These are phyloP conservation scores for Theodoxus fluviatilis DNA, from an alignment of 2,888 invertebrate species.

Conservation along the genomic window DNA sequence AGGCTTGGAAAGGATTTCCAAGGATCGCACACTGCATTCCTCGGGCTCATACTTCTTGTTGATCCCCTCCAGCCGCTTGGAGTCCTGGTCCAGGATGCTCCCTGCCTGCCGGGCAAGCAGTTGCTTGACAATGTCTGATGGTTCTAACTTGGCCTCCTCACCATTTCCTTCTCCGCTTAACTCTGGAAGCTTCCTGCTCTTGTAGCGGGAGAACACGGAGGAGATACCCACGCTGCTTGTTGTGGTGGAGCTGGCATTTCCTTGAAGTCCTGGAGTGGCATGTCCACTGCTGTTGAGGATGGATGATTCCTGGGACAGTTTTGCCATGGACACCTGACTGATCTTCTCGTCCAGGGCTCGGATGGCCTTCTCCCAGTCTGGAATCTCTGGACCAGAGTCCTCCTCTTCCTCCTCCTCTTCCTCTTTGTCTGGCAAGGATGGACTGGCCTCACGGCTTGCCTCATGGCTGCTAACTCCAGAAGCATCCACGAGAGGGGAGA, in stretches of 20 bases:
- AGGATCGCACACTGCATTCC: slow-evolving; percentile 37
- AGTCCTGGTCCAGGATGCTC: slow-evolving; percentile 93
- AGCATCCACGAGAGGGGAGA: no score
- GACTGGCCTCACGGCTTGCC: no score
- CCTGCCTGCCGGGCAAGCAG: slow-evolving; percentile 87
- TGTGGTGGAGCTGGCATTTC: slow-evolving; percentile 33
- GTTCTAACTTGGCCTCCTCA: slow-evolving; percentile 73
- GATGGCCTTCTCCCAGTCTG: slow-evolving; percentile 79
- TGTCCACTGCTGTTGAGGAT: slow-evolving; percentile 19
- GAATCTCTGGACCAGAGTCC: slow-evolving; percentile 21
- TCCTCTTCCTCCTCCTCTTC: slow-evolving; percentile 19
- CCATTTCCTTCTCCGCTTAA: slow-evolving; percentile 26
- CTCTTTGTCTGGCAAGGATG: slow-evolving; percentile 16
- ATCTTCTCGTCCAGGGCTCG: slow-evolving; percentile 76
- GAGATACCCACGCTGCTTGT: slow-evolving; percentile 30
- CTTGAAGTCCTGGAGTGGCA: slow-evolving; percentile 11
- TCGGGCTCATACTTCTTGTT: slow-evolving; percentile 79
- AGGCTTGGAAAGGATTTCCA: slow-evolving; percentile 29
- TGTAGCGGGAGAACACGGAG: slow-evolving; percentile 57
- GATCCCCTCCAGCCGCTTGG: slow-evolving; percentile 83
- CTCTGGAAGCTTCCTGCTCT: slow-evolving; percentile 53
- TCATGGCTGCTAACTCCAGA: no score
- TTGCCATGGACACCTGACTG: slow-evolving; percentile 28
- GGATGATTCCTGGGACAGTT: slow-evolving; percentile 28
- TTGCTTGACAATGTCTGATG: slow-evolving; percentile 91